phyloP scores from a whole-genome alignment of 2,797 vertebrate genomes.

The Propithecus deckenii region DNA sequence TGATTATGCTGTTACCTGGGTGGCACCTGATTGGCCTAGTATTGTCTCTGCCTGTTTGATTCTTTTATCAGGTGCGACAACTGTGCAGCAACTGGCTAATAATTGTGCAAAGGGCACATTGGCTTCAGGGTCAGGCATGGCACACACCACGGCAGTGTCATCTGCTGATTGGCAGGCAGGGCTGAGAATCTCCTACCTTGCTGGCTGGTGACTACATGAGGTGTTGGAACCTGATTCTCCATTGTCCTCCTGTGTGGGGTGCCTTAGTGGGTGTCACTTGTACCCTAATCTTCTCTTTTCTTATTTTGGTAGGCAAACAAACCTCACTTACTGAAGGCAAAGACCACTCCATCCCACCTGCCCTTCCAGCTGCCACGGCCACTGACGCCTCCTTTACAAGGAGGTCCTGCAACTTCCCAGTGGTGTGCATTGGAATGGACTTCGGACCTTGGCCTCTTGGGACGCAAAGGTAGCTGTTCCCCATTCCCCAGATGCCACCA shows the following conservation, averaged over 20 bases:
- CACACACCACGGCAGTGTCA: neutral
- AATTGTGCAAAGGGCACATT: neutral
- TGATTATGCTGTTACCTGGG: neutral
- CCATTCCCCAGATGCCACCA: neutral
- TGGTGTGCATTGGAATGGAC: constrained; percentile 83
- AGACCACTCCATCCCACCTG: constrained; percentile 46
- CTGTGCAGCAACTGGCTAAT: neutral
- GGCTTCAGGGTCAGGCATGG: neutral
- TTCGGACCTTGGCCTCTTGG: constrained; percentile 78
- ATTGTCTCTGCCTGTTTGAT: constrained; percentile 8
- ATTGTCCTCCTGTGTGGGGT: neutral
- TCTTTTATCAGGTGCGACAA: constrained; percentile 42
- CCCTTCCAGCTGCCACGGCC: neutral
- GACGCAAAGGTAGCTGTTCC: constrained; percentile 83
- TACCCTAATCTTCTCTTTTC: constrained; percentile 45
- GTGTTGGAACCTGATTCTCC: neutral
- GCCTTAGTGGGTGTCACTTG: neutral
- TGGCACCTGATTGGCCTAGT: constrained; percentile 40
- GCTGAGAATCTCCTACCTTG: neutral
- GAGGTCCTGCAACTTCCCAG: constrained; percentile 16
- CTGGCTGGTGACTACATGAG: neutral
- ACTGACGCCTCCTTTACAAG: constrained; percentile 24
- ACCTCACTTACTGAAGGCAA: constrained; percentile 79
- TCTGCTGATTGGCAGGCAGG: neutral
- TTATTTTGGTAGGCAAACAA: constrained; percentile 79